Percentiles rank a stretch among this genome's conserved stretches.
Evolutionary conservation across 2,888 invertebrate genomes (phyloP).

Genomic region (Hypomecis atomaria): DNA sequence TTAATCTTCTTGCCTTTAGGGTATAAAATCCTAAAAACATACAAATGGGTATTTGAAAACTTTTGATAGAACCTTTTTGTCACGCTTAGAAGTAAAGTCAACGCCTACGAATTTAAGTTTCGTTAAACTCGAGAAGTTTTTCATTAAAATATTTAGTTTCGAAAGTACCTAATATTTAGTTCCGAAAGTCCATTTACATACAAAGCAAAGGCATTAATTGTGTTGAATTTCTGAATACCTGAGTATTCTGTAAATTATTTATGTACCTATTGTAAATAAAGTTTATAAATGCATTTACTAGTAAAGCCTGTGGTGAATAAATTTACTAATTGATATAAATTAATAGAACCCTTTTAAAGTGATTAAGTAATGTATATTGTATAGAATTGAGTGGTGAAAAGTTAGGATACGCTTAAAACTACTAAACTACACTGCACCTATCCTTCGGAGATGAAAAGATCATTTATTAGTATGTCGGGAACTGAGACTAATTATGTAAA

Average conservation of each 20-base stretch:
- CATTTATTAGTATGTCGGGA: no score
- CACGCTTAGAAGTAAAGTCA: constrained; percentile 1
- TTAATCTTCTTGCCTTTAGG: background rate
- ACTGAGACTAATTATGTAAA: no score
- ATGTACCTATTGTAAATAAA: background rate
- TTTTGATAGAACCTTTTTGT: constrained; percentile 5
- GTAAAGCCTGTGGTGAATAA: no score
- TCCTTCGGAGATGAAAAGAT: no score
- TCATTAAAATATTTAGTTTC: constrained; percentile 3
- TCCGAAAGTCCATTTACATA: background rate
- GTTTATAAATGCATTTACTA: no score
- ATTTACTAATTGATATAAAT: no score
- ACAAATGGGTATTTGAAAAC: background rate
- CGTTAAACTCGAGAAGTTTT: constrained; percentile 3
- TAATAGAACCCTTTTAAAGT: no score
- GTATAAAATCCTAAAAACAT: background rate
- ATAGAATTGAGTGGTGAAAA: no score
- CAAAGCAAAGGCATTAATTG: background rate
- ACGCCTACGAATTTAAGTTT: constrained; percentile 7
- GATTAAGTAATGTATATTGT: no score
- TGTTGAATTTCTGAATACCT: background rate
- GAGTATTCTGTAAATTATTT: background rate
- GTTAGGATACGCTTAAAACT: no score
- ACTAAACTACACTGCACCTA: no score
- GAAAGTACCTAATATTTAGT: background rate